phyloP scores from a whole-genome alignment of 92 coral and sea anemone genomes.

The Isaurus tuberculatus region DNA sequence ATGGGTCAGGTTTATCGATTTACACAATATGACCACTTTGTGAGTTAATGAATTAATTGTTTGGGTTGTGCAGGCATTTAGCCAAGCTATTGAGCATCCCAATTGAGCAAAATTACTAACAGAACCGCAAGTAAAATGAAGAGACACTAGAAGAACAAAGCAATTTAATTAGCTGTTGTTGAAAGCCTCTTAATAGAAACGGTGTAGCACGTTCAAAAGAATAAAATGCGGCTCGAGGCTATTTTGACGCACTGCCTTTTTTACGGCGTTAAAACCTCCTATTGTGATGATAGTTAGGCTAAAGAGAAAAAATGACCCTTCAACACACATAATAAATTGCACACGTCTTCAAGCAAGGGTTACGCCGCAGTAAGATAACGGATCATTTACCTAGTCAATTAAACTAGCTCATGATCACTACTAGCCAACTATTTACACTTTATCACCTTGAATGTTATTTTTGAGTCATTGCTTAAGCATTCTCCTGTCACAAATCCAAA shows the following conservation, averaged over 20 bases:
- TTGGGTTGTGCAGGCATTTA: slow-evolving; percentile 60
- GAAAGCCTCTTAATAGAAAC: slow-evolving; percentile 37
- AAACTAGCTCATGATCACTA: slow-evolving; percentile 49
- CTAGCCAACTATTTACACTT: slow-evolving; percentile 60
- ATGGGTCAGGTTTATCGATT: slow-evolving; percentile 48
- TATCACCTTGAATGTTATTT: slow-evolving; percentile 65
- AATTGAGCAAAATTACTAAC: slow-evolving; percentile 44
- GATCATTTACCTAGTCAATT: slow-evolving; percentile 70
- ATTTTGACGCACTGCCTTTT: slow-evolving; percentile 8
- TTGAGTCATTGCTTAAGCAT: slow-evolving; percentile 57
- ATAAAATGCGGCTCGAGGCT: slow-evolving; percentile 43
- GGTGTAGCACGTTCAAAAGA: slow-evolving; percentile 40
- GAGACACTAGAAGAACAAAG: slow-evolving; percentile 38
- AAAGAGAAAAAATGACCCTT: slow-evolving; percentile 47
- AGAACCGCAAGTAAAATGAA: slow-evolving; percentile 49
- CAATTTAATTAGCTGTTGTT: slow-evolving; percentile 35
- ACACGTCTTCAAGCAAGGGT: slow-evolving; percentile 38
- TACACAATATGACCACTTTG: slow-evolving; percentile 62
- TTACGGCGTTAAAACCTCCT: slow-evolving; percentile 31
- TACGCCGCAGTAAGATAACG: slow-evolving; percentile 48
- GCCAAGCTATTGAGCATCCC: slow-evolving; percentile 52
- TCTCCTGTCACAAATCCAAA: slow-evolving; percentile 56
- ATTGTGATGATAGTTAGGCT: slow-evolving; percentile 32
- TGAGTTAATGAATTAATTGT: slow-evolving; percentile 67
- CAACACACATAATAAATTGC: slow-evolving; percentile 37